These are phyloP conservation scores for Atherinomorus stipes DNA, from an alignment of 2,113 vertebrate species.

Conservation along the genomic window DNA sequence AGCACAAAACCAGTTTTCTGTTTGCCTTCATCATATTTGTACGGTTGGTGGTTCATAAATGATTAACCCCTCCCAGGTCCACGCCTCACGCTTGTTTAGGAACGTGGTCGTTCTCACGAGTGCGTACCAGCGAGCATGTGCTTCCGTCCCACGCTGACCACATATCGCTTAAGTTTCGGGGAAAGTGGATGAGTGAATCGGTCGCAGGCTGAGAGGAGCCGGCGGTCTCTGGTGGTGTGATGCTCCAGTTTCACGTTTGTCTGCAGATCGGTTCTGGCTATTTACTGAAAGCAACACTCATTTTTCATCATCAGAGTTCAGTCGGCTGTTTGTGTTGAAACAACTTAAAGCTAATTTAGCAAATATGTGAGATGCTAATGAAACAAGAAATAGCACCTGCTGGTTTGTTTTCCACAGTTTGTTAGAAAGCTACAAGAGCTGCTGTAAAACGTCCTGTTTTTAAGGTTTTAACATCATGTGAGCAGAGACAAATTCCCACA, in stretches of 20 bases:
- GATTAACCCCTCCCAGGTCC: too few species aligned
- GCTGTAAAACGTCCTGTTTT: too few species aligned
- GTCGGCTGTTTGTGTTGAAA: constrained; percentile 1
- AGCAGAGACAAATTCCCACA: neutral
- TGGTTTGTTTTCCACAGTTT: too few species aligned
- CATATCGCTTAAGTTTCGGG: neutral
- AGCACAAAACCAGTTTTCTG: too few species aligned
- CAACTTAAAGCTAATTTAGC: neutral
- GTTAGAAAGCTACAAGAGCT: too few species aligned
- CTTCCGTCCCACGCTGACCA: neutral
- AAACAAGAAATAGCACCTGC: too few species aligned
- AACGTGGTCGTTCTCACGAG: neutral
- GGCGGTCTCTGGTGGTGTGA: neutral
- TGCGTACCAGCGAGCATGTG: neutral
- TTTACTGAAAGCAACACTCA: neutral
- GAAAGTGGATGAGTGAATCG: neutral
- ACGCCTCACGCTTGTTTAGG: too few species aligned
- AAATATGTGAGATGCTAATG: neutral
- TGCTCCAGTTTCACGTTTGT: neutral
- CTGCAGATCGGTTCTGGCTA: neutral
- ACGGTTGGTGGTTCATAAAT: too few species aligned
- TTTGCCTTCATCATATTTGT: too few species aligned
- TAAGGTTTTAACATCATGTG: neutral
- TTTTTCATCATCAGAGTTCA: neutral
- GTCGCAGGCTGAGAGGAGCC: neutral